A percentile compares a stretch with the other conserved stretches of the same genome.
Conservation (phyloP, 2,888 invertebrate species). For the Perithous albicinctus region DNA sequence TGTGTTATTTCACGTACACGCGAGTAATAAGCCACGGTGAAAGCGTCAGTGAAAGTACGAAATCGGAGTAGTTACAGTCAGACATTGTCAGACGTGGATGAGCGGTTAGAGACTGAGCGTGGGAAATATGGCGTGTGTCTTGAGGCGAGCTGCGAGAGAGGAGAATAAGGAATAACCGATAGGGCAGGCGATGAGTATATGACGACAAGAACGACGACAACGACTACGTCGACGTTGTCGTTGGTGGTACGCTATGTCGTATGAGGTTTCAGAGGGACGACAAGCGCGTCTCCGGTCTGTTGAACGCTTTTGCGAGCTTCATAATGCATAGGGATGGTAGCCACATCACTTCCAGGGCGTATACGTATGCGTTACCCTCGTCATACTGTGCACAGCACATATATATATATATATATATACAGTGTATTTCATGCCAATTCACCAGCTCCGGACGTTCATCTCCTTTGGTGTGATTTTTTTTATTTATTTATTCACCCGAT, state of each 20-base stretch:
- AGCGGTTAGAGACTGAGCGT: slow-evolving; percentile 73
- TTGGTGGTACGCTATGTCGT: not conserved
- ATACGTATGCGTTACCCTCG: slow-evolving; percentile 60
- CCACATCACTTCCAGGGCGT: slow-evolving; percentile 55
- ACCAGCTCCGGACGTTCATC: too few species aligned
- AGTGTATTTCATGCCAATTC: too few species aligned
- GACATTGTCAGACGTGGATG: slow-evolving; percentile 42
- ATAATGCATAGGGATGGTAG: slow-evolving; percentile 64
- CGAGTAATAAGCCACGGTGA: slow-evolving; percentile 33
- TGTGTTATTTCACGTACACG: slow-evolving; percentile 34
- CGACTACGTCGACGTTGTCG: slow-evolving; percentile 21
- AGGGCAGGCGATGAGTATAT: slow-evolving; percentile 57
- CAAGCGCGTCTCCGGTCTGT: slow-evolving; percentile 39
- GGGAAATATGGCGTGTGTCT: slow-evolving; percentile 81
- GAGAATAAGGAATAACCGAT: slow-evolving; percentile 12
- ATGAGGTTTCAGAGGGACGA: slow-evolving; percentile 15
- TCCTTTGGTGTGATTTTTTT: too few species aligned
- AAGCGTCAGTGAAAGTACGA: slow-evolving; percentile 11
- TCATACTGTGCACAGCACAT: slow-evolving; percentile 44
- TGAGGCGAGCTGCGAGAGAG: slow-evolving; percentile 60
- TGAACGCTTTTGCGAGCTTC: slow-evolving; percentile 56
- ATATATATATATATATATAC: slow-evolving; percentile 1
- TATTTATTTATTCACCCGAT: too few species aligned
- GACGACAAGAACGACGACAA: slow-evolving; percentile 44
- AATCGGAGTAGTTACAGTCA: slow-evolving; percentile 38